phyloP scores from a whole-genome alignment of 2,113 vertebrate species.

The Pungitius pungitius region DNA sequence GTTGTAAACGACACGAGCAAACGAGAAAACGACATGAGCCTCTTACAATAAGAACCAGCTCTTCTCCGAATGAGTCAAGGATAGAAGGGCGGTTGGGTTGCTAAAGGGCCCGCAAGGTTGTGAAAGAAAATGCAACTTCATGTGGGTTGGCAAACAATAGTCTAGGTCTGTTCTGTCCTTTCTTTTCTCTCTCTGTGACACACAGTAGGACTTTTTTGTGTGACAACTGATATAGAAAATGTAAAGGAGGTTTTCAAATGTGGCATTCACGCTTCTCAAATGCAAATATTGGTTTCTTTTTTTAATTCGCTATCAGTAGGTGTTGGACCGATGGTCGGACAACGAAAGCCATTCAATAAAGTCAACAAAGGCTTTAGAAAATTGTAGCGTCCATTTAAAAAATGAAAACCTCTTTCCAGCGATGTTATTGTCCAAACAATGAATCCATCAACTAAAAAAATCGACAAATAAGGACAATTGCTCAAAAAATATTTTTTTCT shows the following conservation, averaged over 20 bases:
- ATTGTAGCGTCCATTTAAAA: neutral
- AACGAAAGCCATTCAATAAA: neutral
- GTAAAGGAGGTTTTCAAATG: neutral
- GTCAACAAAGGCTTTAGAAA: neutral
- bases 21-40: neutral
- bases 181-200: conserved; percentile 5
- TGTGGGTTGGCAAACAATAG: conserved; percentile 16
- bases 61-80: conserved; percentile 20
- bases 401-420: too few species aligned
- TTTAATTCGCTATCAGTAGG: neutral
- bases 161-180: conserved; percentile 8
- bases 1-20: neutral
- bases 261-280: neutral
- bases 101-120: conserved; percentile 19
- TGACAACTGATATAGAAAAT: neutral
- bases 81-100: neutral
- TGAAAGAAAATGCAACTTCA: conserved; percentile 26
- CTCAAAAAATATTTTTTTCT: neutral
- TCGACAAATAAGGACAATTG: neutral
- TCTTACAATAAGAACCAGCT: neutral
- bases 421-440: too few species aligned
- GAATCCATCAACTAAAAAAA: too few species aligned
- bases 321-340: neutral
- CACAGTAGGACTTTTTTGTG: neutral
- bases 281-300: neutral